Base-by-base conservation (phyloP, 2,113 vertebrate species). In the Bostrychus sinensis region DNA sequence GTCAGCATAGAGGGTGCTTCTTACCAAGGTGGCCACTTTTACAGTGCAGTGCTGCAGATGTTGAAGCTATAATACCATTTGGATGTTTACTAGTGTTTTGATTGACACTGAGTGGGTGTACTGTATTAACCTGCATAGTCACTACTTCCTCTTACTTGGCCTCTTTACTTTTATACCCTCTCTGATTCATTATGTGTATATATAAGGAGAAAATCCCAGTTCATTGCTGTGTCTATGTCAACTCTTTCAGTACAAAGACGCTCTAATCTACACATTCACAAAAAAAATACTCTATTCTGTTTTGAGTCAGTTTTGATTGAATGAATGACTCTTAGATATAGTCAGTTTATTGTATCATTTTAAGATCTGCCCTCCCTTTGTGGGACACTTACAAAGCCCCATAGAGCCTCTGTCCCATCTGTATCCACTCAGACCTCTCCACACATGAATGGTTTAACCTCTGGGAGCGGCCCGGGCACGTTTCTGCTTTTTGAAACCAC, bases 321-420 rank as follows among this genome's bases (percentile, higher is more conserved):
- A 25, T 25, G 25, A 25, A 28, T 51, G 48, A 28, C 26, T 32
- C 34, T 59, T 11, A 28, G 1, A 45, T 16, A 13, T 42, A 23
- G 45, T 55, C 32, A 8, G 46, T 53, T 26, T 39, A 23, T 6
- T 28, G 22, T 7, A 20, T 25, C n/a, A 34, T 45, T 22, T 23
- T 37, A 4, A 22, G 20, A 14, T 14, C 59, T 0, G 7, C 1
- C 32, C 17, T 37, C 46, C 23, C 20, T 56, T 7, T 38, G 45
- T 72, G 7, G 39, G 41, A 10, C 59, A 39, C 60, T 37, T 11
- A 4, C 46, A 8, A 48, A 25, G 48, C 39, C n/a, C 53, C 30
- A 3, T 12, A 2, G 3, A 28, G 14, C 16, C 26, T 19, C 65
- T 63, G 39, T 1, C 2, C 68, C 76, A 55, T 59, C 75, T 72